A percentile compares a stretch with the other conserved stretches of the same genome.
Evolutionary conservation across 2,113 vertebrate species (phyloP).

Genomic region (Phrynocephalus versicolor): DNA sequence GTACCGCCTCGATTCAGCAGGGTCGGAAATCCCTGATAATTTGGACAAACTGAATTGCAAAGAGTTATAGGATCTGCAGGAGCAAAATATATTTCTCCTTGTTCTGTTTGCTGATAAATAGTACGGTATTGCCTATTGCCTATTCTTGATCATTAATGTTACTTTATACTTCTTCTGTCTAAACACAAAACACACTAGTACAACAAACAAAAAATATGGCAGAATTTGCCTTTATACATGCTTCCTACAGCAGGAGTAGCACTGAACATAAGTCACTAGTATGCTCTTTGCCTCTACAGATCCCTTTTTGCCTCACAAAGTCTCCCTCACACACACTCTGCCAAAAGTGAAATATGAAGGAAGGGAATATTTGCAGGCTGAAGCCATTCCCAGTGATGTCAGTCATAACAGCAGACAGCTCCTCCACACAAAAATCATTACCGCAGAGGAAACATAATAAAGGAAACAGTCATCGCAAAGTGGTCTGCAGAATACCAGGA

Average conservation of each 20-base stretch:
- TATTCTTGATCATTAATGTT: no score
- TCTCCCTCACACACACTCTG: neutral
- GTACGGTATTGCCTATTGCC: no score
- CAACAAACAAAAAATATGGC: neutral
- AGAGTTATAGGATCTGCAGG: no score
- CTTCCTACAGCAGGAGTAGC: neutral
- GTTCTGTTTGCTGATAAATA: no score
- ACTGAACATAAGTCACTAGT: neutral
- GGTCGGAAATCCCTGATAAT: no score
- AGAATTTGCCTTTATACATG: neutral
- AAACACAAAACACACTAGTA: neutral
- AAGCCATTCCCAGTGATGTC: neutral
- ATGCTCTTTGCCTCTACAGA: neutral
- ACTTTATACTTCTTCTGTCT: no score
- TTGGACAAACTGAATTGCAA: no score
- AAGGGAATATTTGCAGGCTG: neutral
- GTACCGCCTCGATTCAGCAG: no score
- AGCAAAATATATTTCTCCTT: no score
- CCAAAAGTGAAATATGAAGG: neutral
- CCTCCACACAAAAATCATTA: neutral
- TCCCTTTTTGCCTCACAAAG: neutral
- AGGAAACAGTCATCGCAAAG: neutral
- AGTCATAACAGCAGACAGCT: neutral
- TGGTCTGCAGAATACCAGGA: neutral
- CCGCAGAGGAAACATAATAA: neutral